Evolutionary conservation across 2,113 vertebrate species (phyloP).

Genomic region (Prietella phreatophila): DNA sequence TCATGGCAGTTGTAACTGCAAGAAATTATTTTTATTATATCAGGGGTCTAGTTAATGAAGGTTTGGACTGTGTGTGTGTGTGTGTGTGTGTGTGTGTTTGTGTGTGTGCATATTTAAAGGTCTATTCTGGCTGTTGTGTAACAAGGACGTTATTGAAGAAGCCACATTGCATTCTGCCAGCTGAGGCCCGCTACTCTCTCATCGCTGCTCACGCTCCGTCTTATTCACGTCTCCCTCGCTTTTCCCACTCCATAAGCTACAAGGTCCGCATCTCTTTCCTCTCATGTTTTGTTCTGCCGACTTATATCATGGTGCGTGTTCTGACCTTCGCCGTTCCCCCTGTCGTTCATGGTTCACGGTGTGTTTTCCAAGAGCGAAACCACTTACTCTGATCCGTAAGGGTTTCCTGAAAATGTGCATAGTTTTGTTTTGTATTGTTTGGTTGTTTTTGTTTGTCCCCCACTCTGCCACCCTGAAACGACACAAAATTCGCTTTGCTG

Average conservation of each 20-base stretch:
- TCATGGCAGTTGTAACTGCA: neutral
- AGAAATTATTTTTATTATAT: neutral
- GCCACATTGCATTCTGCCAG: conserved; percentile 50
- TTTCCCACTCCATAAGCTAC: neutral
- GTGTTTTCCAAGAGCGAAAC: neutral
- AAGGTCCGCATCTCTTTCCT: conserved; percentile 17
- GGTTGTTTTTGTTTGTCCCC: too few species aligned
- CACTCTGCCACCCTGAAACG: neutral
- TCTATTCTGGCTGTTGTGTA: conserved; percentile 24
- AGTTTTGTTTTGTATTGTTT: neutral
- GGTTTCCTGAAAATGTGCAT: neutral
- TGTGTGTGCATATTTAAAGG: conserved; percentile 12
- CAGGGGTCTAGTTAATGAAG: neutral
- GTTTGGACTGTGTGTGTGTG: conserved; percentile 20
- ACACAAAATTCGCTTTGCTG: neutral
- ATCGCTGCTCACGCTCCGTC: conserved; percentile 27
- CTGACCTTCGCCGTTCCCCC: neutral
- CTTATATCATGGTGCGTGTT: neutral
- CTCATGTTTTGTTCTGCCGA: neutral
- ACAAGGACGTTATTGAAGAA: conserved; percentile 44
- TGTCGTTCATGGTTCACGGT: neutral
- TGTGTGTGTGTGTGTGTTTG: neutral
- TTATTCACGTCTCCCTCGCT: conserved; percentile 9
- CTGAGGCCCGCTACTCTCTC: conserved; percentile 47
- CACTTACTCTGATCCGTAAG: neutral